Percentiles rank a stretch among this genome's conserved stretches.
These are phyloP conservation scores for Parasteatoda tepidariorum DNA, from an alignment of 1,140 invertebrate species.

Conservation along the genomic window DNA sequence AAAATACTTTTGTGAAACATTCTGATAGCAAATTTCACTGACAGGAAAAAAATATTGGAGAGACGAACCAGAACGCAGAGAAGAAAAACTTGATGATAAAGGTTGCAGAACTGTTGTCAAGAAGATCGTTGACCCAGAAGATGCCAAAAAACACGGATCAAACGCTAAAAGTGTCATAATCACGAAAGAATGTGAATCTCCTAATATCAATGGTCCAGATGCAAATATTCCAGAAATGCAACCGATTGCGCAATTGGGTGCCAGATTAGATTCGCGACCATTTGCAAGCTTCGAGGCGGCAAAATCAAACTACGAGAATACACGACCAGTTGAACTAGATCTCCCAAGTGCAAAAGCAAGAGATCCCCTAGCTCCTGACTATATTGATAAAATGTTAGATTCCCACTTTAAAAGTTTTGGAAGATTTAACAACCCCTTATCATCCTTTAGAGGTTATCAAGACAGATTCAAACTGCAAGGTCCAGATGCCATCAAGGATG, in stretches of 20 bases:
- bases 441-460: conserved; percentile 42
- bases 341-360: neutral
- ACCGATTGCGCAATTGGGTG: neutral
- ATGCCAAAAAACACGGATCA: conserved; percentile 1
- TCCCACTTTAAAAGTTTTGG: conserved; percentile 50
- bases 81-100: conserved; percentile 41
- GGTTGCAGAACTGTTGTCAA: conserved; percentile 56
- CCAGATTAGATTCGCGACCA: neutral
- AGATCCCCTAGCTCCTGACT: conserved; percentile 41
- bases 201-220: conserved; percentile 31
- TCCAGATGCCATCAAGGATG: conserved; percentile 28
- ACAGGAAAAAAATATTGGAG: conserved; percentile 47
- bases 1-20: no score
- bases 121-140: conserved; percentile 35
- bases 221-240: conserved; percentile 38
- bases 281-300: neutral
- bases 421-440: conserved; percentile 21
- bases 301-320: neutral
- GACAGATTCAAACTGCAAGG: conserved; percentile 38
- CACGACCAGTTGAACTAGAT: conserved; percentile 22
- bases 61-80: conserved; percentile 31
- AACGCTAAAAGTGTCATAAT: conserved; percentile 47
- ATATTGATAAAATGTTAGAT: conserved; percentile 48
- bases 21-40: neutral
- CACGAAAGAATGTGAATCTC: conserved; percentile 57